These are phyloP conservation scores for Eupsilia transversa DNA, from an alignment of 2,888 invertebrate genomes.

Conservation along the genomic window DNA sequence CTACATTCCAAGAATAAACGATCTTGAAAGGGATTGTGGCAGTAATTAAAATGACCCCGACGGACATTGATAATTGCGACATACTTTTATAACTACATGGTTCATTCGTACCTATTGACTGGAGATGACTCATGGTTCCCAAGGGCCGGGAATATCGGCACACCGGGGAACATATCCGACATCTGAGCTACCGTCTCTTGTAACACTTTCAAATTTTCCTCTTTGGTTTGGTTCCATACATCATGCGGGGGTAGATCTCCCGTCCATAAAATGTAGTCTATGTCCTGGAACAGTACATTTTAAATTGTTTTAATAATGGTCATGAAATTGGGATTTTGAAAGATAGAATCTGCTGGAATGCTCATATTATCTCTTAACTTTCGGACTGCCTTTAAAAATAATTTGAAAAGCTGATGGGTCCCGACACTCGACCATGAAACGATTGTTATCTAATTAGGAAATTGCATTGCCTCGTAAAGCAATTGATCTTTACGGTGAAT, in stretches of 20 bases:
- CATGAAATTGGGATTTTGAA: background rate
- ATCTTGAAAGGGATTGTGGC: constrained; percentile 44
- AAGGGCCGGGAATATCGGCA: constrained; percentile 97
- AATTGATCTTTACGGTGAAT: background rate
- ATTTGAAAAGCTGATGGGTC: background rate
- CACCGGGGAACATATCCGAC: constrained; percentile 96
- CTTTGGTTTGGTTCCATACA: constrained; percentile 97
- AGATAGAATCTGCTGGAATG: background rate
- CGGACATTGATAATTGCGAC: constrained; percentile 14
- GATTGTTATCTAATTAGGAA: constrained; percentile 9
- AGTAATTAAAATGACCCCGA: constrained; percentile 53
- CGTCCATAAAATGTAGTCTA: constrained; percentile 98
- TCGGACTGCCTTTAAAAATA: background rate
- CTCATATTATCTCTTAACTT: constrained; percentile 1
- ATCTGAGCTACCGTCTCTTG: constrained; percentile 96
- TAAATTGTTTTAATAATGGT: background rate
- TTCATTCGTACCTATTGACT: constrained; percentile 94
- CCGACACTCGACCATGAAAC: background rate
- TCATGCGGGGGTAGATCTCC: constrained; percentile 99
- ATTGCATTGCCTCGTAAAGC: background rate
- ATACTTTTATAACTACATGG: background rate
- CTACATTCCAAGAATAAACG: constrained; percentile 37
- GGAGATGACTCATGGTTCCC: constrained; percentile 99
- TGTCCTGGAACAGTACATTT: constrained; percentile 91
- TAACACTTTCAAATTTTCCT: constrained; percentile 96